A percentile compares a stretch with the other conserved stretches of the same genome.
These are phyloP conservation scores for Sylvietta virens DNA, from an alignment of 2,113 vertebrate species.

Conservation along the genomic window DNA sequence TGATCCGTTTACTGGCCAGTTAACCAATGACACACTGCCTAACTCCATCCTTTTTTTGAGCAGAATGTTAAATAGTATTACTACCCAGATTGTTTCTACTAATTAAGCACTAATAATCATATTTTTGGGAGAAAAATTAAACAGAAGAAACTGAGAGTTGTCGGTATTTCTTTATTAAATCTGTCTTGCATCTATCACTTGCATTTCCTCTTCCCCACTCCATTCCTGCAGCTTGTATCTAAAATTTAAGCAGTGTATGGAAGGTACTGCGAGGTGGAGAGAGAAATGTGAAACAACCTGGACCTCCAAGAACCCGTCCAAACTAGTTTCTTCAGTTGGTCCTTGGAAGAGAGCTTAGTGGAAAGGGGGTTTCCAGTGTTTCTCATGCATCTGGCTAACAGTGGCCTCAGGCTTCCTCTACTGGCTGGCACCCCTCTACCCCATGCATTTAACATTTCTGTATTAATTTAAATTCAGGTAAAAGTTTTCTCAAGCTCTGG, in stretches of 20 bases:
- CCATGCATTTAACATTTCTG: neutral
- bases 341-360: neutral
- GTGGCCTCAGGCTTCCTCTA: conserved; percentile 12
- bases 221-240: neutral
- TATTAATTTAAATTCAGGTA: neutral
- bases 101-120: neutral
- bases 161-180: neutral
- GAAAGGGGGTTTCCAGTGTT: conserved; percentile 40
- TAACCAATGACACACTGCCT: neutral
- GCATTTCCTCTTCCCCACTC: neutral
- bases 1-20: neutral
- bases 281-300: neutral
- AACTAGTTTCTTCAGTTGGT: conserved; percentile 21
- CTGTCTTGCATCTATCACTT: neutral
- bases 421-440: neutral
- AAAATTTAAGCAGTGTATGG: neutral
- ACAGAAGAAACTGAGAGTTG: neutral
- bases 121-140: neutral
- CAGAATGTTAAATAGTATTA: neutral
- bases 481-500: neutral
- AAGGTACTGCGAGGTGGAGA: neutral
- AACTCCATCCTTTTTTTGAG: neutral
- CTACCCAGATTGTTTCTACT: neutral
- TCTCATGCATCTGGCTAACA: neutral
- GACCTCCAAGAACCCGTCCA: neutral